Evolutionary conservation across 2,888 invertebrate species (phyloP).

Genomic region (Pediacus dermestoides): DNA sequence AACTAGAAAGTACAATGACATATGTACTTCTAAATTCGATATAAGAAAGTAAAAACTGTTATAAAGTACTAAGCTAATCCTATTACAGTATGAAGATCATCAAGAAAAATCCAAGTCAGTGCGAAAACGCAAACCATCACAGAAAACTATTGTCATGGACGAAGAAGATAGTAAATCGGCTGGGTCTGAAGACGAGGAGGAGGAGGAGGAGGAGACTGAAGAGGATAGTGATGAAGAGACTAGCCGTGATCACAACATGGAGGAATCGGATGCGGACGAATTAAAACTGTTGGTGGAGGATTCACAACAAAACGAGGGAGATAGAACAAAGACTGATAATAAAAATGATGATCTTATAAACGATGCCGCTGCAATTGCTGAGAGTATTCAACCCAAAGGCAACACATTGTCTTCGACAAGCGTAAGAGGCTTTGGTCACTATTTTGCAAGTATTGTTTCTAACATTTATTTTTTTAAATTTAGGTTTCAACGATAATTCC

Average conservation of each 20-base stretch:
- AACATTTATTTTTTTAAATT: no score
- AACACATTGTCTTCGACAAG: constrained; percentile 93
- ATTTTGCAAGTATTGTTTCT: no score
- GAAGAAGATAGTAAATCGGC: constrained; percentile 77
- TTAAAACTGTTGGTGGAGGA: constrained; percentile 59
- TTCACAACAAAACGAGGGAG: constrained; percentile 40
- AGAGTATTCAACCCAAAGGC: constrained; percentile 96
- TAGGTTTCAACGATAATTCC: constrained; percentile 93
- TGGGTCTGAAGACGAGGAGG: constrained; percentile 28
- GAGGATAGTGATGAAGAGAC: constrained; percentile 33
- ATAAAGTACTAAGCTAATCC: no score
- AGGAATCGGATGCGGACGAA: constrained; percentile 45
- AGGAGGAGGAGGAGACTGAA: constrained; percentile 41
- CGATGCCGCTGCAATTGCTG: constrained; percentile 90
- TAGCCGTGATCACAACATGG: constrained; percentile 30
- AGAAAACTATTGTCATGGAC: constrained; percentile 71
- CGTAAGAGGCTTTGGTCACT: constrained; percentile 55
- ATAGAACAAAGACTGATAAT: constrained; percentile 51
- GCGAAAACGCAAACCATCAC: no score
- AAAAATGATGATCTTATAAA: constrained; percentile 76
- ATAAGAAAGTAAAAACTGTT: no score
- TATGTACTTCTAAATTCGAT: no score
- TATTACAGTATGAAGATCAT: no score
- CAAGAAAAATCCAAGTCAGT: no score
- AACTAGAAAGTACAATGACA: no score